These are phyloP conservation scores for Apoda limacodes DNA, from an alignment of 2,888 invertebrate genomes.

Conservation along the genomic window DNA sequence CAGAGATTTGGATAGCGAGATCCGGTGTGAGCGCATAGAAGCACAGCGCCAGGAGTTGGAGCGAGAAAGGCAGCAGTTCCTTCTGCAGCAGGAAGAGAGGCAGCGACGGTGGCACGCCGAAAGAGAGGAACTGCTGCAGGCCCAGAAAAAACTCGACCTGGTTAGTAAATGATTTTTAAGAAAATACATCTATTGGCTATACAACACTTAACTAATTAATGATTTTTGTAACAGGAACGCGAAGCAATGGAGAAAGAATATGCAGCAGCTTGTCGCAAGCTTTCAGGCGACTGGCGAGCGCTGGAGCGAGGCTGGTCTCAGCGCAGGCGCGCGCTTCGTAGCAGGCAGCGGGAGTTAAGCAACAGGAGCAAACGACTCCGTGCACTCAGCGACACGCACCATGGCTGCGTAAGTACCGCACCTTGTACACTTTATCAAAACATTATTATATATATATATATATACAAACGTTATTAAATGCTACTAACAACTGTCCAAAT, in stretches of 20 bases:
- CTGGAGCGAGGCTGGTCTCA: slow-evolving; percentile 72
- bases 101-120: slow-evolving; percentile 55
- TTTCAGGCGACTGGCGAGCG: slow-evolving; percentile 67
- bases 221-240: slow-evolving; percentile 47
- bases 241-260: slow-evolving; percentile 75
- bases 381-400: slow-evolving; percentile 55
- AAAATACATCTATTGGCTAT: neutral
- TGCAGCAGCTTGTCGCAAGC: slow-evolving; percentile 72
- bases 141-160: slow-evolving; percentile 77
- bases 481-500: too few relatives aligned
- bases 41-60: slow-evolving; percentile 71
- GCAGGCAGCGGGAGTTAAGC: slow-evolving; percentile 68
- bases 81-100: slow-evolving; percentile 59
- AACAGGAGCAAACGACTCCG: slow-evolving; percentile 59
- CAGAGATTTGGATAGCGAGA: slow-evolving; percentile 57
- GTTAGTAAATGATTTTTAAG: slow-evolving; percentile 27
- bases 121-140: slow-evolving; percentile 73
- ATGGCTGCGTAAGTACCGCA: slow-evolving; percentile 48
- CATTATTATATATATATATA: too few relatives aligned
- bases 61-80: slow-evolving; percentile 70
- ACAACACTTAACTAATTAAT: neutral
- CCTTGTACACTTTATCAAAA: too few relatives aligned
- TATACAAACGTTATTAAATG: too few relatives aligned
- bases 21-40: slow-evolving; percentile 73
- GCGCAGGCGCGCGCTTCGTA: slow-evolving; percentile 69